Base-by-base conservation (phyloP, 2,797 vertebrate genomes). In the Helarctos malayanus region DNA sequence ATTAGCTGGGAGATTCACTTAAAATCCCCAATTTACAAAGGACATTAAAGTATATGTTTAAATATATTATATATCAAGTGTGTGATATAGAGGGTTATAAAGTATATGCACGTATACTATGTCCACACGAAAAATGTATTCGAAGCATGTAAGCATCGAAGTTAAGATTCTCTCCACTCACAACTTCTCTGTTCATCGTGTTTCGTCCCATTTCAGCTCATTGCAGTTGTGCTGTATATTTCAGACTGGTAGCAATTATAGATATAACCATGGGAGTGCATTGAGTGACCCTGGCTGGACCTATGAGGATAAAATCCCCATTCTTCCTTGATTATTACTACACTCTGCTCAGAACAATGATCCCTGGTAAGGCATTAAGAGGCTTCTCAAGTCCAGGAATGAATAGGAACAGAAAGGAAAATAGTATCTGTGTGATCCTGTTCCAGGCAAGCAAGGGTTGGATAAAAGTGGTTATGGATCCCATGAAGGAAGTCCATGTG, bases 381-480 rank as follows among this genome's bases (percentile, higher is more conserved):
- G n/a, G 18, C 49, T 90, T 38, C 25, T 35, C n/a, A 65, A 49
- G 69, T 93, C 14, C n/a, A 92, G 49, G 38, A 57, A 61, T 95
- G 45, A 59, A 41, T 85, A 85, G 47, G n/a, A 84, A 87, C 79
- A 91, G 25, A 81, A 76, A 86, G 73, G 81, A 95, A 81, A 80
- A 76, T 29, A 56, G 23, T 56, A 38, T 57, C 47, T 71, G 0
- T 94, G 56, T 71, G 29, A 75, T 69, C 45, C 18, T 69, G 12
- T 25, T 69, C 38, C 69, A 78, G 87, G 5, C 45, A 65, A 91
- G 49, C 32, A 52, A 81, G 68, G 0, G 1, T 57, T 85, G 47
- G 19, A 25, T 27, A 59, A 79, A 61, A 14, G 23, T 25, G 9
- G 35, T 87, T 12, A 25, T 59, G 8, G 59, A 68, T 23, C 38